These are phyloP conservation scores for Ethmia dodecea DNA, from an alignment of 2,888 invertebrate species.

Conservation along the genomic window DNA sequence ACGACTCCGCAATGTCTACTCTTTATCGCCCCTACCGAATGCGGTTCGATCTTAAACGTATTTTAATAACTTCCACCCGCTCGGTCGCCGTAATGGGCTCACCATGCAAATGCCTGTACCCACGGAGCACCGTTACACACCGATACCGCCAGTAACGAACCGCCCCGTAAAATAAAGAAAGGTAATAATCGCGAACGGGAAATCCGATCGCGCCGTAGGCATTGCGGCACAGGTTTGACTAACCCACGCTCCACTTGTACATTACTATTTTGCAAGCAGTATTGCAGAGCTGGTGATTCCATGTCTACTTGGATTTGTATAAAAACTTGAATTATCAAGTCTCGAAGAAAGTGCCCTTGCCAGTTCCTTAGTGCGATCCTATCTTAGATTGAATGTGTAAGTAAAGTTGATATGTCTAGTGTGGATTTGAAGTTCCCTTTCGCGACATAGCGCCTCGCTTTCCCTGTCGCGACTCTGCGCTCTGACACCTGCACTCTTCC, in stretches of 20 bases:
- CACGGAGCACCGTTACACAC: constrained; percentile 57
- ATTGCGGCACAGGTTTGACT: constrained; percentile 30
- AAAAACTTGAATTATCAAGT: constrained; percentile 50
- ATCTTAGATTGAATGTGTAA: constrained; percentile 50
- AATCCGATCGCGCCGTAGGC: constrained; percentile 59
- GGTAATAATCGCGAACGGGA: constrained; percentile 63
- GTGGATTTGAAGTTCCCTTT: constrained; percentile 68
- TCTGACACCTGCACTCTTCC: constrained; percentile 71
- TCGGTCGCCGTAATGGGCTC: constrained; percentile 60
- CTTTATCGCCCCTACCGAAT: constrained; percentile 62
- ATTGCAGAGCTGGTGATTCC: background rate
- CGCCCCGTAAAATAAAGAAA: constrained; percentile 67
- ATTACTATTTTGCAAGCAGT: constrained; percentile 41
- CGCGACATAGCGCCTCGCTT: constrained; percentile 64
- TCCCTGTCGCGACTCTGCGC: constrained; percentile 63
- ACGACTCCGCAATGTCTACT: constrained; percentile 65
- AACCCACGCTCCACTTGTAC: constrained; percentile 33
- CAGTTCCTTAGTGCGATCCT: constrained; percentile 48
- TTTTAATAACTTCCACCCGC: constrained; percentile 70
- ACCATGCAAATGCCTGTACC: constrained; percentile 66
- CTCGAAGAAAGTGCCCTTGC: constrained; percentile 59
- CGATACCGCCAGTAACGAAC: constrained; percentile 60
- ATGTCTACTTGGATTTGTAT: constrained; percentile 8
- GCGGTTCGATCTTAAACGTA: constrained; percentile 65
- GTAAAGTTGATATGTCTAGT: constrained; percentile 41